Conservation (phyloP, 37 sponge, comb jelly and placozoan species). For the Ephydatia muelleri region DNA sequence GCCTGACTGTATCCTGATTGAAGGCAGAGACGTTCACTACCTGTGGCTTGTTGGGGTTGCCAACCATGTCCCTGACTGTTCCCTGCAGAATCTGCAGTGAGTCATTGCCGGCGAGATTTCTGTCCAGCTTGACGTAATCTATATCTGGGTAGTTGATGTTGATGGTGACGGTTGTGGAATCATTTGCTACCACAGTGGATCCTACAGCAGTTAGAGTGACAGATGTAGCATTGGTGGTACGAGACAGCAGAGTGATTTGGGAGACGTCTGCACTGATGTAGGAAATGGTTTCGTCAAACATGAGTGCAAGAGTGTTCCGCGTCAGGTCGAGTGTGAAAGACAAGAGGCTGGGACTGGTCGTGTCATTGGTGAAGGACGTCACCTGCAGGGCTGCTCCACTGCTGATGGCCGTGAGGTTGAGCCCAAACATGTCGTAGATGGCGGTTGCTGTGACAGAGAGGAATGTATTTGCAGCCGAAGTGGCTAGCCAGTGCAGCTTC, state of each 20-base stretch:
- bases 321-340: slow-evolving; percentile 76
- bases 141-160: slow-evolving; percentile 48
- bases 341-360: slow-evolving; percentile 60
- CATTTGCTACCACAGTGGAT: slow-evolving; percentile 47
- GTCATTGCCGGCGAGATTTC: slow-evolving; percentile 66
- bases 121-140: slow-evolving; percentile 74
- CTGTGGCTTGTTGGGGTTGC: slow-evolving; percentile 47
- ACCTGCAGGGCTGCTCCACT: slow-evolving; percentile 39
- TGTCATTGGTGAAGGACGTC: slow-evolving; percentile 52
- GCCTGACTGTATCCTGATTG: slow-evolving; percentile 56
- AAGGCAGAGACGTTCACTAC: slow-evolving; percentile 16
- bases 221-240: slow-evolving; percentile 32
- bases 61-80: slow-evolving; percentile 74
- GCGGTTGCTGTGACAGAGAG: slow-evolving; percentile 53
- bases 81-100: slow-evolving; percentile 27
- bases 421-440: slow-evolving; percentile 75
- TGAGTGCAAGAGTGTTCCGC: slow-evolving; percentile 52
- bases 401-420: slow-evolving; percentile 61
- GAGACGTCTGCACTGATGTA: slow-evolving; percentile 17
- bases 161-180: slow-evolving; percentile 61
- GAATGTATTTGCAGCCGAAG: slow-evolving; percentile 51
- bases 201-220: slow-evolving; percentile 45
- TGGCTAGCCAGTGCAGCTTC: slow-evolving; percentile 56
- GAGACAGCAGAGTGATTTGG: slow-evolving; percentile 45
- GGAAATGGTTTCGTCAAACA: slow-evolving; percentile 90